Evolutionary conservation across 2,888 invertebrate species (phyloP).

Genomic region (Lithophane socia): DNA sequence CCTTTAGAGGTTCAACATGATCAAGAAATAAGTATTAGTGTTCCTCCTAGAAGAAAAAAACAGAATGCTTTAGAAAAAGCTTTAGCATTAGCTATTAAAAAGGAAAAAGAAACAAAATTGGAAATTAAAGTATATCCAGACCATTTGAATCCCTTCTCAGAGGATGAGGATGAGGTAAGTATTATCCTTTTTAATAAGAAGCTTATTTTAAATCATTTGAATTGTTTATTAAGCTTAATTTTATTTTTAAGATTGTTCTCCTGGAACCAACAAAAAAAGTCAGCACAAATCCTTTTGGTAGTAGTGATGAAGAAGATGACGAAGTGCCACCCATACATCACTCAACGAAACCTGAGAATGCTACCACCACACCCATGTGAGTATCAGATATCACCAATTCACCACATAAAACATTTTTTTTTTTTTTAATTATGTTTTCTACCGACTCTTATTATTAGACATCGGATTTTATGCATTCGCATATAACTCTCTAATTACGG

Average conservation of each 20-base stretch:
- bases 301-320: constrained; percentile 91
- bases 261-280: constrained; percentile 75
- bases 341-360: constrained; percentile 70
- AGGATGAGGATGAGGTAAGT: constrained; percentile 88
- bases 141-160: constrained; percentile 96
- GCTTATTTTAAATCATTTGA: background rate
- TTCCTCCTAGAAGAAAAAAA: constrained; percentile 87
- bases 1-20: constrained; percentile 67
- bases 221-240: background rate
- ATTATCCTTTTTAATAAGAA: constrained; percentile 20
- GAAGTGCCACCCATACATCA: constrained; percentile 80
- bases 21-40: constrained; percentile 80
- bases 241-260: constrained; percentile 76
- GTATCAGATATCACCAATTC: constrained; percentile 54
- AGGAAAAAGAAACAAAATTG: constrained; percentile 60
- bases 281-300: constrained; percentile 93
- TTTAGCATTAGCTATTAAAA: constrained; percentile 60
- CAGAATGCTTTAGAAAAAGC: constrained; percentile 72
- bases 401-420: background rate
- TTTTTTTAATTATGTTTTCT: background rate
- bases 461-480: no score
- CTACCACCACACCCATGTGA: constrained; percentile 78
- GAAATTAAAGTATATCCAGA: constrained; percentile 91
- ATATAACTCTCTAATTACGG: no score
- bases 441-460: no score